Evolutionary conservation across 1,140 invertebrate species (phyloP), one percentile per base, ranked within the genome.

Genomic region (Macrobrachium nipponense): DNA sequence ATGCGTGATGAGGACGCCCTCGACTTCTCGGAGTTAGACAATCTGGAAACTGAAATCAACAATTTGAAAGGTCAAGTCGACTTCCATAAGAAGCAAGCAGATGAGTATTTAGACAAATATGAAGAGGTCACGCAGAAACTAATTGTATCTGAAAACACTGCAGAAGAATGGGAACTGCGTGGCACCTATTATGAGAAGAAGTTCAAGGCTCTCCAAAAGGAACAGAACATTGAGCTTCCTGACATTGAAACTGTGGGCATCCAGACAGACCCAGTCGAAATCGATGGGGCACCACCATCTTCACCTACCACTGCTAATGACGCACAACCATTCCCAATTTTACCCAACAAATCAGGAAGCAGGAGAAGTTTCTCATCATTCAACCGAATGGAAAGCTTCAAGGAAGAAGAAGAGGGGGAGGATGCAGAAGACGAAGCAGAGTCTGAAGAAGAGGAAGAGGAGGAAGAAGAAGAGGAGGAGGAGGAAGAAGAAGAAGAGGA

Each of bases 101-200:
- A 96, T 90, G 94, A 95, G 90, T 93, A 96, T 87, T 95, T 97
- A 89, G 94, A 94, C 89, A 95, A 96, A 89, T 96, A 94, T 90
- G 93, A 95, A 61, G 92, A 93, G 88, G 93, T 94, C 7, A 94
- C 94, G 5, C 95, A 96, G 89, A 93, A 96, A 91, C 93, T 96
- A 83, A 95, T 96, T 86, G 93, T 94, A 60, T 93, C 94, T 0
- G 94, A 95, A 90, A 93, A 93, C 62, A 76, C 62, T 27, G 75
- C 80, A 8, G 80, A 87, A 1, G 87, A 88, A 78, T 89, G 88
- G 88, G 88, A 89, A 72, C 17, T 84, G 58, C 68, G 86, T 27
- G 75, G 85, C 20, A 82, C 83, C n/a, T 89, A 87, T 62, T 89
- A 87, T 64, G 88, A 89, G 75, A 89, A 89, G 76, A 89, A 89